Percentiles rank a stretch among this genome's conserved stretches.
These are phyloP conservation scores for Oreochromis grahami DNA, from an alignment of 2,797 vertebrate species.

Conservation along the genomic window DNA sequence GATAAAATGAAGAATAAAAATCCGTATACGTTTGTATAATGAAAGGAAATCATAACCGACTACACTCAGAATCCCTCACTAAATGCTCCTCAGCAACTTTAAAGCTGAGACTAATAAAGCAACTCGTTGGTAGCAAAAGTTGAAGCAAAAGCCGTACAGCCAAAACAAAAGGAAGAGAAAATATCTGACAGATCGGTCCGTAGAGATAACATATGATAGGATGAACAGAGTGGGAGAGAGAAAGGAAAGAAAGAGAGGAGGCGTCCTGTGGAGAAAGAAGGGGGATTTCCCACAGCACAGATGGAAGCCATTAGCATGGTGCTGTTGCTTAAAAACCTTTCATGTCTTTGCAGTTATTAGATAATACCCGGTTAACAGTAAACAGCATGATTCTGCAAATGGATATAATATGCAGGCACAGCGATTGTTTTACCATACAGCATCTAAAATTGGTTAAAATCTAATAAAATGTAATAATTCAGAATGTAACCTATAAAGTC, in stretches of 20 bases:
- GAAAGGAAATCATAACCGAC: not conserved
- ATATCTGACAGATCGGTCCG: constrained; percentile 60
- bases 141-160: constrained; percentile 18
- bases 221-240: constrained; percentile 58
- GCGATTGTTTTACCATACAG: constrained; percentile 58
- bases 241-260: constrained; percentile 53
- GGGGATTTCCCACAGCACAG: constrained; percentile 75
- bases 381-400: constrained; percentile 69
- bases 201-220: constrained; percentile 64
- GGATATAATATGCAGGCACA: constrained; percentile 65
- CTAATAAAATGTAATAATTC: constrained; percentile 66
- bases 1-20: not conserved
- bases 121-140: constrained; percentile 27
- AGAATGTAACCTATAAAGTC: constrained; percentile 60
- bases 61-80: not conserved
- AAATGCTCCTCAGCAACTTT: not conserved
- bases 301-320: constrained; percentile 74
- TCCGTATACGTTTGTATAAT: not conserved
- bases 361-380: constrained; percentile 73
- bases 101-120: constrained; percentile 6
- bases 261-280: constrained; percentile 71
- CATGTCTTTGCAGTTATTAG: constrained; percentile 75
- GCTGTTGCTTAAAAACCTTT: constrained; percentile 74
- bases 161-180: constrained; percentile 53
- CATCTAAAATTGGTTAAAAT: constrained; percentile 59